Base-by-base conservation (phyloP, 2,888 invertebrate species). In the Masnerella sp. region DNA sequence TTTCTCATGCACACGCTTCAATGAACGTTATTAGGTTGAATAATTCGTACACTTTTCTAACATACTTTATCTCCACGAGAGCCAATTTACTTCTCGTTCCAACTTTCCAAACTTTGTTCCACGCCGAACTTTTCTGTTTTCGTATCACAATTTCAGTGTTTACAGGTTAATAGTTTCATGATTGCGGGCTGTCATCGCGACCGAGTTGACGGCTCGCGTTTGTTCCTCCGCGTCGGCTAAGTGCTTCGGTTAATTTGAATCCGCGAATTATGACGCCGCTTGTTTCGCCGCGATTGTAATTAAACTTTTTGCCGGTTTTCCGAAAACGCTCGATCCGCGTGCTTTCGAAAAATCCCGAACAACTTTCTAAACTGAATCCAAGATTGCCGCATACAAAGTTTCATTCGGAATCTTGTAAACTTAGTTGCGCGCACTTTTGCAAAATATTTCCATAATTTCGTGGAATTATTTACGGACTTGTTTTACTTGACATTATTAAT, bases 81-180 rank as follows among this genome's bases (percentile, higher is more conserved):
- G 59, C 74, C 69, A 74, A 74, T 69, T 74, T 69, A 69, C 59
- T 69, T 69, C 69, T 69, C 69, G 47, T 74, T 69, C 52, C 52
- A 64, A 69, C 64, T 64, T 59, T 51, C 28, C 25, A 59, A 74
- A 74, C 74, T 74, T 69, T 74, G 52, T 52, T 68, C 45, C 58
- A 52, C 40, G 25, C 36, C 17, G 40, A 74, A 74, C 65, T 74
- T 74, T 69, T 65, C 74, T 69, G 74, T 74, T 74, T 74, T 59
- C 74, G 59, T 69, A 74, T 74, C 43, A 65, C 49, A 74, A 69
- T 69, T 74, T 52, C 59, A 43, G 65, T 74, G 74, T 74, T 74
- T 74, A 74, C 69, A 74, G 59, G 62, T 74, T 74, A 74, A 74
- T 59, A 59, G 74, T 69, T 74, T 69, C 65, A 49, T 52, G 69